Evolutionary conservation across 1,140 invertebrate genomes (phyloP).

Genomic region (Drosophila littoralis): DNA sequence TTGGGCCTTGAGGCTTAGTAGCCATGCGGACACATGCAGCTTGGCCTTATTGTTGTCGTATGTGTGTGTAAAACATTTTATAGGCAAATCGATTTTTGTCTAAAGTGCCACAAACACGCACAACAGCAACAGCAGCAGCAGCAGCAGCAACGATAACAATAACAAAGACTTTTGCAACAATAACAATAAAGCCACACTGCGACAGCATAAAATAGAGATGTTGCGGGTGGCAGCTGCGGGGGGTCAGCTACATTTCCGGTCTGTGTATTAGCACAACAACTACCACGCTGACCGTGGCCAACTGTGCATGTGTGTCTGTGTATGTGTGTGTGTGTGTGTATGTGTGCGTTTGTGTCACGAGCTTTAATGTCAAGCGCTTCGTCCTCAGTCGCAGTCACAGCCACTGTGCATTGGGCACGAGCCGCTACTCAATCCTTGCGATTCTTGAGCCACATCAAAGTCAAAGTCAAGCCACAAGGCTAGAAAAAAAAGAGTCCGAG

Average conservation of each 20-base stretch:
- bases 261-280: slow-evolving; percentile 61
- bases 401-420: slow-evolving; percentile 10
- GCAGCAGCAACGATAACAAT: slow-evolving; percentile 45
- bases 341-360: slow-evolving; percentile 16
- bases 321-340: background rate
- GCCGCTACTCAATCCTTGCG: slow-evolving; percentile 19
- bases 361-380: slow-evolving; percentile 36
- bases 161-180: slow-evolving; percentile 59
- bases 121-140: slow-evolving; percentile 43
- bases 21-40: slow-evolving; percentile 48
- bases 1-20: slow-evolving; percentile 13
- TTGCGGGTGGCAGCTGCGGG: background rate
- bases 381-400: slow-evolving; percentile 16
- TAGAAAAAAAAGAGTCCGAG: background rate
- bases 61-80: slow-evolving; percentile 78
- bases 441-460: slow-evolving; percentile 55
- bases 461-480: slow-evolving; percentile 45
- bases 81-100: slow-evolving; percentile 83
- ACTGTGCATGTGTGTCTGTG: slow-evolving; percentile 1
- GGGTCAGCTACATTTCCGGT: slow-evolving; percentile 30
- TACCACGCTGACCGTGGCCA: slow-evolving; percentile 49
- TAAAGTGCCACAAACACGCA: slow-evolving; percentile 81
- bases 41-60: slow-evolving; percentile 46
- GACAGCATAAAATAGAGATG: slow-evolving; percentile 10
- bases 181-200: slow-evolving; percentile 56